Conservation (phyloP, 2,888 invertebrate species). For the Lepidocyrtinus sp. region DNA sequence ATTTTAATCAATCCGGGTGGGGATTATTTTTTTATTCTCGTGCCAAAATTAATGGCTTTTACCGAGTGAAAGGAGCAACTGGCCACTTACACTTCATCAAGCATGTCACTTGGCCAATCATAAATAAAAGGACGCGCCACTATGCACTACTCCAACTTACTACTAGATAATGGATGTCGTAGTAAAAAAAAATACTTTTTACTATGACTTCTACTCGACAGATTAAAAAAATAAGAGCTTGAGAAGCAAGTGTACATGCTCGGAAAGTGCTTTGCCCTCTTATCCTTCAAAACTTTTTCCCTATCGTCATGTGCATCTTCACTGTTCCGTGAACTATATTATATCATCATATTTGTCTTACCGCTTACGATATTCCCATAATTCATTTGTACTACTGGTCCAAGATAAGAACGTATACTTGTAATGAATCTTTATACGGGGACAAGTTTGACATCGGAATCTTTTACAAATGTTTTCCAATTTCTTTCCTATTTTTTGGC, state of each 20-base stretch:
- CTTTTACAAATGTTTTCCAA: conserved; percentile 54
- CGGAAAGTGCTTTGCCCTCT: conserved; percentile 59
- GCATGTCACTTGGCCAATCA: conserved; percentile 53
- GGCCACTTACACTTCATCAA: conserved; percentile 61
- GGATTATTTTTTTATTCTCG: conserved; percentile 21
- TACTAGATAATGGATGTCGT: too few species aligned
- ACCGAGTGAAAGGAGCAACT: conserved; percentile 57
- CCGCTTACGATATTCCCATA: too few species aligned
- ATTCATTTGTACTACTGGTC: neutral
- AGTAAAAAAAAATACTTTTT: too few species aligned
- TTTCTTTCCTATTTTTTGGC: too few species aligned
- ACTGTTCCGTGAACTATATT: neutral
- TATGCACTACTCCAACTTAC: too few species aligned
- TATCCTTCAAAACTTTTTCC: conserved; percentile 44
- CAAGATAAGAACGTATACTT: neutral
- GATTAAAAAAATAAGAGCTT: too few species aligned
- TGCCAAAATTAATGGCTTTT: conserved; percentile 53
- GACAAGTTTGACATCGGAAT: conserved; percentile 22
- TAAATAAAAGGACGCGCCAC: too few species aligned
- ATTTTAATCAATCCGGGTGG: too few species aligned
- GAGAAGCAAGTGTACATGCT: too few species aligned
- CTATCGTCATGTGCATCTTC: neutral
- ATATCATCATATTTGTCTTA: too few species aligned
- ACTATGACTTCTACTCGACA: too few species aligned
- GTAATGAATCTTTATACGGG: neutral